Evolutionary conservation across 2,888 invertebrate genomes (phyloP), one percentile per base, ranked within the genome.

Genomic region (Chymomyza caudatula): DNA sequence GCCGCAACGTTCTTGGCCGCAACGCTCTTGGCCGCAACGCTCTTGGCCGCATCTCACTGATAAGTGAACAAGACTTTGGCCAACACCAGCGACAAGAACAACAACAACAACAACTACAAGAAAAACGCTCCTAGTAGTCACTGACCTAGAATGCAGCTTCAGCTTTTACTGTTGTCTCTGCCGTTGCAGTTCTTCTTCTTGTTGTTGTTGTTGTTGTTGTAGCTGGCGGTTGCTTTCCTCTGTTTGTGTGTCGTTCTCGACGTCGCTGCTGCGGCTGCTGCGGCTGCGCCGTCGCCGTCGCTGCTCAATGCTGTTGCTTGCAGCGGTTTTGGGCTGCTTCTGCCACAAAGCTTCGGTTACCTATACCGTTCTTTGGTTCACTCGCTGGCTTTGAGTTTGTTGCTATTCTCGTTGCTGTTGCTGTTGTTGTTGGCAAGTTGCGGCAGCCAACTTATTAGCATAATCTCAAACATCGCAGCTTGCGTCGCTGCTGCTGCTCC

Each of bases 61-160:
- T 85, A 80, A 80, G 73, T 84, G 86, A 86, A 80, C 86, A 78
- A 85, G 84, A 80, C 81, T 65, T 76, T 79, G 85, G 69, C 80
- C 79, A 74, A 79, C 86, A 84, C 82, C 76, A 77, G 52, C 60
- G 56, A 37, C 56, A 53, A 60, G 59, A 61, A 25, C 60, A 60
- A 63, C 56, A 54, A 52, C 60, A 56, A 19, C 55, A 55, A 57
- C 53, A 64, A 54, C 80, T 65, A 13, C 22, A 67, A n/a, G n/a
- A n/a, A n/a, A n/a, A n/a, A 62, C 67, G 64, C 77, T 65, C 55
- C 63, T 65, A 62, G 70, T 71, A 80, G 85, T 78, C 85, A 73
- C 67, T 80, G 80, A 85, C 80, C 86, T 82, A 85, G 85, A 86
- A 85, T 86, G 83, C 77, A 85, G 67, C 79, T 66, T 78, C 59